Base-by-base conservation (phyloP, 2,888 invertebrate genomes). In the Volucella bombylans region DNA sequence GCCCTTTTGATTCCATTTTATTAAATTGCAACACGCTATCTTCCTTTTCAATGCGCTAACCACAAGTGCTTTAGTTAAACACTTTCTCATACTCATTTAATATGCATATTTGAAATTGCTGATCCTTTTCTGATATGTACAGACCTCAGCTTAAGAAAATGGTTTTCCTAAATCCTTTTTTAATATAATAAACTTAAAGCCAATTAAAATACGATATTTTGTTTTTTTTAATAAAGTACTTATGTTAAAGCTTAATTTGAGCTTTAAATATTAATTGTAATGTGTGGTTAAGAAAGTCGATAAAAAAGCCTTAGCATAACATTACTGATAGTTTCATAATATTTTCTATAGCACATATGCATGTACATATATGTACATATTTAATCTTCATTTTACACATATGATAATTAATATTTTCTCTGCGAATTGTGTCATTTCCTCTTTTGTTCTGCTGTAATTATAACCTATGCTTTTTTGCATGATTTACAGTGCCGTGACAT, bases 61-160 rank as follows among this genome's bases (percentile, higher is more conserved):
- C 81, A 82, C 81, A 82, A 86, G 59, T 86, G 86, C 86, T 86
- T 86, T 77, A 78, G 69, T 65, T 86, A 81, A 64, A 62, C 73
- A 64, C 50, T 72, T 31, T 31, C 6, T 82, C 65, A 86, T 82
- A 59, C 12, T 78, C 77, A 78, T 77, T 72, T 78, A 62, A 77
- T 65, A 77, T 82, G 72, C 82, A 82, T 82, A 82, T 78, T 77
- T 65, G 76, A 82, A 86, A 80, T 85, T 81, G 52, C 67, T 68
- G 81, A 71, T 80, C 76, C 83, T 61, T 72, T 67, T 76, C 81
- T 23, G 39, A 81, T 77, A 73, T 76, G 81, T 85, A 85, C 72
- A 67, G 85, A 72, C 45, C 23, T 50, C 68, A 57, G 47, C 68
- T 71, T 73, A 31, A 31, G 61, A 41, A 62, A 76, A 67, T 38